Conservation (phyloP, 2,797 vertebrate genomes). For the Hippocampus kuda region DNA sequence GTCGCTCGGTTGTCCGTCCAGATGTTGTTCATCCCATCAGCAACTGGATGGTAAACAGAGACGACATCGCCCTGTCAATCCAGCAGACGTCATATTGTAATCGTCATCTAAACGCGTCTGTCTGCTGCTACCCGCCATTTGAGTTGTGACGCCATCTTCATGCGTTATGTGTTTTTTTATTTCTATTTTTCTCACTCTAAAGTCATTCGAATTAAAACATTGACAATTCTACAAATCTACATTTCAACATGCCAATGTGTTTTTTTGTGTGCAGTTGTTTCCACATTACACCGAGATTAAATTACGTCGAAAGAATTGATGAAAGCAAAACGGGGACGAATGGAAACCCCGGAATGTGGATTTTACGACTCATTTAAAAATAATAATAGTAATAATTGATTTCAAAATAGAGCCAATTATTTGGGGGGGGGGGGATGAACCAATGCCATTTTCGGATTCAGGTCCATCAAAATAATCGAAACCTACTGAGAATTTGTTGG, state of each 20-base stretch:
- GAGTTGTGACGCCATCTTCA: not conserved
- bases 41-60: slow-evolving; percentile 2
- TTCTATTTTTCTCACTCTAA: not conserved
- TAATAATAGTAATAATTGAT: not conserved
- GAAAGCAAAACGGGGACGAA: not conserved
- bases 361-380: not conserved
- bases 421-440: too few species aligned
- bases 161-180: not conserved
- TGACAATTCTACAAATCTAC: not conserved
- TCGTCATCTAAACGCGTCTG: slow-evolving; percentile 22
- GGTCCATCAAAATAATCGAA: too few species aligned
- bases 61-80: slow-evolving; percentile 15
- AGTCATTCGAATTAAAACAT: not conserved
- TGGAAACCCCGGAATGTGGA: slow-evolving; percentile 21
- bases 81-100: slow-evolving; percentile 5
- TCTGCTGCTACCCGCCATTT: not conserved
- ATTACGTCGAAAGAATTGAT: not conserved
- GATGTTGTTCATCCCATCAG: slow-evolving; percentile 1
- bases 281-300: not conserved
- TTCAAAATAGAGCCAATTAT: too few species aligned
- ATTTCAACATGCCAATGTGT: not conserved
- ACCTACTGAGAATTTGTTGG: too few species aligned
- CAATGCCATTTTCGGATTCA: too few species aligned
- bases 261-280: not conserved
- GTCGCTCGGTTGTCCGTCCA: not conserved